phyloP scores from a whole-genome alignment of 2,113 vertebrate species.

The Microtus ochrogaster region DNA sequence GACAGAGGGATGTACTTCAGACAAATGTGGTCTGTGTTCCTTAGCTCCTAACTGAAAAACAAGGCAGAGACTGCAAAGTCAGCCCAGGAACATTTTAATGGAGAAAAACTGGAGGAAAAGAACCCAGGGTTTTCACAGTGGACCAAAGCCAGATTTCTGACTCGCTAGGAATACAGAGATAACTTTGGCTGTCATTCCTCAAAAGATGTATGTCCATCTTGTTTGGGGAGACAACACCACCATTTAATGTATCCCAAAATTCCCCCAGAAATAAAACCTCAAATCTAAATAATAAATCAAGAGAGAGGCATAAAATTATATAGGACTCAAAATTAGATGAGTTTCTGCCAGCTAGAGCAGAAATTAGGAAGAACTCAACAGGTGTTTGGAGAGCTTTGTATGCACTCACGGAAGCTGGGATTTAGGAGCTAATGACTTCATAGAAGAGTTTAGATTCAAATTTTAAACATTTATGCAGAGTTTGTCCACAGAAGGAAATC shows the following conservation, averaged over 20 bases:
- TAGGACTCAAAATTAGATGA: not conserved
- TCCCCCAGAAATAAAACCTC: slow-evolving; percentile 20
- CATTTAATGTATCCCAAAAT: not conserved
- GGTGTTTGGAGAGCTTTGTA: not conserved
- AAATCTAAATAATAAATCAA: slow-evolving; percentile 43
- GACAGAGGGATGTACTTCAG: not conserved
- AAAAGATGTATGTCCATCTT: not conserved
- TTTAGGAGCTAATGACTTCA: not conserved
- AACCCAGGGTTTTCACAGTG: not conserved
- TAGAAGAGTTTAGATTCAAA: not conserved
- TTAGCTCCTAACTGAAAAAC: not conserved
- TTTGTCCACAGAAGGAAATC: slow-evolving; percentile 60
- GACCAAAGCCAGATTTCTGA: not conserved
- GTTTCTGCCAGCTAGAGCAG: not conserved
- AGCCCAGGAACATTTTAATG: not conserved
- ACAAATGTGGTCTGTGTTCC: not conserved
- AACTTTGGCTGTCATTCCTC: not conserved
- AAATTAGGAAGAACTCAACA: not conserved
- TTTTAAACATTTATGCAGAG: not conserved
- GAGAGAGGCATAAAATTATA: not conserved
- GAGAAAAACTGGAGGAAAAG: not conserved
- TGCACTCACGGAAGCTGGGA: not conserved
- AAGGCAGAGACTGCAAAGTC: not conserved
- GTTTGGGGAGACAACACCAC: not conserved
- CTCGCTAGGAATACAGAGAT: not conserved